Percentiles rank a stretch among this genome's conserved stretches.
phyloP scores from a whole-genome alignment of 35 echinoderm and acorn worm species.

The Amphiura filiformis region DNA sequence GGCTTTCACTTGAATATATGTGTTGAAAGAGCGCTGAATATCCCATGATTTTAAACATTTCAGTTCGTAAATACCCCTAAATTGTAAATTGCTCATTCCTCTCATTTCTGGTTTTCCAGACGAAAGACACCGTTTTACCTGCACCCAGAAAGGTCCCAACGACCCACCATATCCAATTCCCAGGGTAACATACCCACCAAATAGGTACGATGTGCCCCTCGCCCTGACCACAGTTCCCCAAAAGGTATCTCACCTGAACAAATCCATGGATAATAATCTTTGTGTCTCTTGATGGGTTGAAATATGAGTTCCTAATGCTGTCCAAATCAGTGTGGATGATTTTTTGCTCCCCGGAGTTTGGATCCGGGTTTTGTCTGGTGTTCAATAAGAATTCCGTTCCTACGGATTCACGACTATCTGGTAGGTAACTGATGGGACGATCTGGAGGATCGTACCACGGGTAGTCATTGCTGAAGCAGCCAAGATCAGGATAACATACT shows the following conservation, averaged over 20 bases:
- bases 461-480: conserved; percentile 65
- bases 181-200: too few species aligned
- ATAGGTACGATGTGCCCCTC: too few species aligned
- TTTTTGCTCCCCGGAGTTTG: neutral
- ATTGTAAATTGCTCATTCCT: too few species aligned
- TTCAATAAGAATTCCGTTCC: conserved; percentile 73
- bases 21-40: too few species aligned
- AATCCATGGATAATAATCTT: conserved; percentile 75
- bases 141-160: too few species aligned
- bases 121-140: too few species aligned
- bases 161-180: too few species aligned
- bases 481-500: conserved; percentile 83
- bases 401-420: conserved; percentile 48
- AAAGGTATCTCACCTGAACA: conserved; percentile 23
- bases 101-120: too few species aligned
- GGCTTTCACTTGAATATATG: too few species aligned
- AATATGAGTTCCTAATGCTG: conserved; percentile 41
- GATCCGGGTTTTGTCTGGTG: conserved; percentile 48
- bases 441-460: conserved; percentile 80
- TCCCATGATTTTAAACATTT: too few species aligned
- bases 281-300: conserved; percentile 51
- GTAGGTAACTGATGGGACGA: conserved; percentile 66
- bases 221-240: too few species aligned
- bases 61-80: too few species aligned
- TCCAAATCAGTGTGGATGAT: conserved; percentile 19